Conservation (phyloP, 2,888 invertebrate species). For the Temnothorax unifasciatus region DNA sequence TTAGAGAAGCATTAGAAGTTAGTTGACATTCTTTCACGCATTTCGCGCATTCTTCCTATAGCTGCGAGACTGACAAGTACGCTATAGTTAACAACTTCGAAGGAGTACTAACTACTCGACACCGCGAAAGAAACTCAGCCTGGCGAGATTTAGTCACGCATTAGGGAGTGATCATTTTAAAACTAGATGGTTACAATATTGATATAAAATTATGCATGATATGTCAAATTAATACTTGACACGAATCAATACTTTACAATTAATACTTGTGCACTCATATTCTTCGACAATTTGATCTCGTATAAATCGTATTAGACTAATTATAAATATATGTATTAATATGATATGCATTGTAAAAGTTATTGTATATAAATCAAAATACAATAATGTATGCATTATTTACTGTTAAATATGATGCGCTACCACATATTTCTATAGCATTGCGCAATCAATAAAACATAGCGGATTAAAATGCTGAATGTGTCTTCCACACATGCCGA, state of each 20-base stretch:
- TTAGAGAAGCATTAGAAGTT: constrained; percentile 62
- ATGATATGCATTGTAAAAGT: neutral
- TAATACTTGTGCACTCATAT: neutral
- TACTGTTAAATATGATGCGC: neutral
- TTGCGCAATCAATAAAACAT: constrained; percentile 66
- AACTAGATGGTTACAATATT: neutral
- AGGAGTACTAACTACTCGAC: neutral
- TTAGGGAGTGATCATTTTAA: neutral
- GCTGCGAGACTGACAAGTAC: constrained; percentile 26
- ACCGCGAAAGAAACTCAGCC: neutral
- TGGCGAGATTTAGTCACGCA: neutral
- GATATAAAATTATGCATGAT: neutral
- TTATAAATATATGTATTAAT: neutral
- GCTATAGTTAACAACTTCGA: constrained; percentile 29
- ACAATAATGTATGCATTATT: neutral
- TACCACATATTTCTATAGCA: constrained; percentile 51
- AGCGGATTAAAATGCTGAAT: constrained; percentile 67
- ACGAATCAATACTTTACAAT: neutral
- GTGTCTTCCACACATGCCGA: constrained; percentile 53
- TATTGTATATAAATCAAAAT: neutral
- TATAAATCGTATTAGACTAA: neutral
- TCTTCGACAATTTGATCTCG: neutral
- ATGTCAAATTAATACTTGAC: neutral
- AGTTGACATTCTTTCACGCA: constrained; percentile 57
- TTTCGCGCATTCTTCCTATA: constrained; percentile 47